Evolutionary conservation across 2,888 invertebrate species (phyloP).

Genomic region (Zootermopsis nevadensis): DNA sequence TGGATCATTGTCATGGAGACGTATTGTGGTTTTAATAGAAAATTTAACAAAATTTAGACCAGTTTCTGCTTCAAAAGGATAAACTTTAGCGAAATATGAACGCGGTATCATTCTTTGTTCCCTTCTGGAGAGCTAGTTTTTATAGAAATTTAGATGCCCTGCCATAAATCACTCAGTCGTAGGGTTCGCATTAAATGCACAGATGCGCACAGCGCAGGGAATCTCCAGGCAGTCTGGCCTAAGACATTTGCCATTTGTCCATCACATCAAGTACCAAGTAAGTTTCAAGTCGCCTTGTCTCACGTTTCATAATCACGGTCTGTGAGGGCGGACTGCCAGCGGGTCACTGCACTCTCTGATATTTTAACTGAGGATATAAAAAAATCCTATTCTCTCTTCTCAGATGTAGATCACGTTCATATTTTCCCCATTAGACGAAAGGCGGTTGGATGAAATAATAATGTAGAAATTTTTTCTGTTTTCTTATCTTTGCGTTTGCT

Average conservation of each 20-base stretch:
- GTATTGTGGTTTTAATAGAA: no score
- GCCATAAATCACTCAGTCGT: no score
- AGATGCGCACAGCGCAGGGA: no score
- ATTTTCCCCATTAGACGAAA: neutral
- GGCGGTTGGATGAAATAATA: neutral
- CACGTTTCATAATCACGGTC: neutral
- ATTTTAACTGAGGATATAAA: constrained; percentile 12
- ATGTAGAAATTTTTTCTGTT: neutral
- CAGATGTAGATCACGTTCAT: neutral
- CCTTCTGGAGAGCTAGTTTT: no score
- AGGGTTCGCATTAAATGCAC: no score
- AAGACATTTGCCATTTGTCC: constrained; percentile 2
- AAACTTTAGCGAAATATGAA: no score
- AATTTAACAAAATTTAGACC: no score
- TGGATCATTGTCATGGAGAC: no score
- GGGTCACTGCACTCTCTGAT: constrained; percentile 3
- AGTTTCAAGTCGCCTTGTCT: neutral
- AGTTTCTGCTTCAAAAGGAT: no score
- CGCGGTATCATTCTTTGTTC: no score
- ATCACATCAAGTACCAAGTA: constrained; percentile 6
- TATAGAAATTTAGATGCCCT: neutral
- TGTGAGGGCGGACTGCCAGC: neutral
- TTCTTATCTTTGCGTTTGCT: no score
- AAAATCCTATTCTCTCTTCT: neutral
- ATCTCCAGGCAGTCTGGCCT: no score